Evolutionary conservation across 2,797 vertebrate genomes (phyloP).

Genomic region (Sparidentex hasta): DNA sequence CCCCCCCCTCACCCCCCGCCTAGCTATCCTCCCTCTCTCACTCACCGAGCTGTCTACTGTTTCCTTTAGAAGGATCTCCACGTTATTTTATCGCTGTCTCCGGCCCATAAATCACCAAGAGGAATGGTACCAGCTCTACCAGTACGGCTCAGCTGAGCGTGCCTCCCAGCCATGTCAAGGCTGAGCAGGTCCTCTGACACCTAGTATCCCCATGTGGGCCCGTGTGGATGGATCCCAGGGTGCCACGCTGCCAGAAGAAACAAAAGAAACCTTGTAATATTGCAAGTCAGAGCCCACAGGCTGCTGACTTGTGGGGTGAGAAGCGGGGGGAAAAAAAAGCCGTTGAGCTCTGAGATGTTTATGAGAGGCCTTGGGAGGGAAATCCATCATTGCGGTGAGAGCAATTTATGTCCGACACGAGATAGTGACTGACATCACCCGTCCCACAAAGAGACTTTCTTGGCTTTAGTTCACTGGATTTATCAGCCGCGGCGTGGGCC

Average conservation of each 20-base stretch:
- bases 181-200: slow-evolving; percentile 76
- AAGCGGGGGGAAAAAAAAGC: not conserved
- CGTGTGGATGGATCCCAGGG: slow-evolving; percentile 69
- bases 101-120: slow-evolving; percentile 80
- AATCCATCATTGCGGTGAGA: slow-evolving; percentile 78
- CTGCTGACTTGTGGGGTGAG: slow-evolving; percentile 48
- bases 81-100: slow-evolving; percentile 73
- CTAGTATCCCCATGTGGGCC: slow-evolving; percentile 69
- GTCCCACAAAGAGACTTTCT: slow-evolving; percentile 56
- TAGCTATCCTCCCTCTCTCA: slow-evolving; percentile 18
- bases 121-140: slow-evolving; percentile 61
- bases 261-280: slow-evolving; percentile 83
- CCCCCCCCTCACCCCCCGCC: slow-evolving; percentile 24
- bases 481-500: slow-evolving; percentile 13
- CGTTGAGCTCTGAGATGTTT: slow-evolving; percentile 71
- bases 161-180: slow-evolving; percentile 79
- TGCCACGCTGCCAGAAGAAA: slow-evolving; percentile 72
- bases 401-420: slow-evolving; percentile 73
- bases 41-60: slow-evolving; percentile 65
- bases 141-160: slow-evolving; percentile 54
- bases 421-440: slow-evolving; percentile 72
- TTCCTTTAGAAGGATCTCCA: slow-evolving; percentile 71
- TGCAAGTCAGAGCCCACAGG: slow-evolving; percentile 71
- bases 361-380: slow-evolving; percentile 75
- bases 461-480: slow-evolving; percentile 44